These are phyloP conservation scores for Erebia palarica DNA, from an alignment of 2,888 invertebrate species.

Conservation along the genomic window DNA sequence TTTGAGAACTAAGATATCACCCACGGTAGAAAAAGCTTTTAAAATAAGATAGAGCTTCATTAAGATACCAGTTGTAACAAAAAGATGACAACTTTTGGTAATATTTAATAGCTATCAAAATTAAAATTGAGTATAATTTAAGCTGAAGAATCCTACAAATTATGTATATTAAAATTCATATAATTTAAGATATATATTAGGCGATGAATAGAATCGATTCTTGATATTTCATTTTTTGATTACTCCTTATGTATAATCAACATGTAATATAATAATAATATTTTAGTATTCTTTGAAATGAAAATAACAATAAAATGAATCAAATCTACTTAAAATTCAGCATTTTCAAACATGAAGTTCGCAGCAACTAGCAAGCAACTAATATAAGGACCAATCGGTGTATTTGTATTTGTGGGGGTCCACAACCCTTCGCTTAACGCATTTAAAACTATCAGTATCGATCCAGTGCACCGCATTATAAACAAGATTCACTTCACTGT, in stretches of 20 bases:
- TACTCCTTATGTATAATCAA: too few relatives aligned
- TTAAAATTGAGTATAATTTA: too few relatives aligned
- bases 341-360: constrained; percentile 12
- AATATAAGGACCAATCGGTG: constrained; percentile 41
- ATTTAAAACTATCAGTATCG: constrained; percentile 68
- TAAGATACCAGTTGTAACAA: neutral
- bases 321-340: neutral
- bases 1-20: neutral
- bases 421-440: constrained; percentile 67
- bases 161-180: too few relatives aligned
- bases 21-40: neutral
- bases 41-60: neutral
- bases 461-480: constrained; percentile 48
- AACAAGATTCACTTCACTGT: constrained; percentile 31
- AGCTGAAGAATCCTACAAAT: too few relatives aligned
- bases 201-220: too few relatives aligned
- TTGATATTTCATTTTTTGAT: too few relatives aligned
- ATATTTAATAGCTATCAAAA: too few relatives aligned
- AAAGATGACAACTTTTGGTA: neutral
- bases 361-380: constrained; percentile 20
- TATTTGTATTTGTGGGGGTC: constrained; percentile 51
- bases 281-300: neutral
- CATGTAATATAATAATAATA: neutral
- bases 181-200: too few relatives aligned
- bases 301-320: neutral